Evolutionary conservation across 2,888 invertebrate genomes (phyloP).

Genomic region (Orthonychiurus folsomi): DNA sequence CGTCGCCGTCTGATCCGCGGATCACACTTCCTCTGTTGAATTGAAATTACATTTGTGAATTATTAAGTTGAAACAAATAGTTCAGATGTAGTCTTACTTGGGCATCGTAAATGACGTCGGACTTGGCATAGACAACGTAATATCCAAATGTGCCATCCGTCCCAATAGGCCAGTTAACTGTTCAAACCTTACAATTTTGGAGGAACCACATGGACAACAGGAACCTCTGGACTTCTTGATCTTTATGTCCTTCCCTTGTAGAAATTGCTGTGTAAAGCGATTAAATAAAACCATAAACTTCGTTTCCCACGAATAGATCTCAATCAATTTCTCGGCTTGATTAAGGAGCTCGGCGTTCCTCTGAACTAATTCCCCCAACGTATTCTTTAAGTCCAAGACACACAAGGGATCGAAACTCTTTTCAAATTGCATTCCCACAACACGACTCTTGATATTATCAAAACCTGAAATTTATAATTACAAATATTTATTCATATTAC

Average conservation of each 20-base stretch:
- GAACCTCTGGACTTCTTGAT: background rate
- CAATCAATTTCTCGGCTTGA: background rate
- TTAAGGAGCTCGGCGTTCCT: conserved; percentile 1
- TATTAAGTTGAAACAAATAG: no score
- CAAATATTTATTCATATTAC: no score
- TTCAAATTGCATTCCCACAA: background rate
- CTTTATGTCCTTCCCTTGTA: background rate
- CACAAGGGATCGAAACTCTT: background rate
- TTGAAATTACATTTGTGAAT: no score
- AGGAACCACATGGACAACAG: background rate
- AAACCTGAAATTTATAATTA: no score
- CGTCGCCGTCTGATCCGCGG: no score
- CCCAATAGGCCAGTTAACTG: background rate
- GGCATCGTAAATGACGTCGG: background rate
- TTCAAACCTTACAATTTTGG: background rate
- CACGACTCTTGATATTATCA: background rate
- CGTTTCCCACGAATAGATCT: background rate
- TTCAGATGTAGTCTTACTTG: background rate
- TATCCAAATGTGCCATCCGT: background rate
- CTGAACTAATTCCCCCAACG: background rate
- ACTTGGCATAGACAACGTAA: background rate
- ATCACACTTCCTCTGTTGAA: no score
- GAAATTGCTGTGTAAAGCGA: background rate
- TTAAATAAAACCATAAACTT: background rate
- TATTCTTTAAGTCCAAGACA: conserved; percentile 2